Conservation (phyloP, 2,113 vertebrate genomes). For the Hymenochirus boettgeri region DNA sequence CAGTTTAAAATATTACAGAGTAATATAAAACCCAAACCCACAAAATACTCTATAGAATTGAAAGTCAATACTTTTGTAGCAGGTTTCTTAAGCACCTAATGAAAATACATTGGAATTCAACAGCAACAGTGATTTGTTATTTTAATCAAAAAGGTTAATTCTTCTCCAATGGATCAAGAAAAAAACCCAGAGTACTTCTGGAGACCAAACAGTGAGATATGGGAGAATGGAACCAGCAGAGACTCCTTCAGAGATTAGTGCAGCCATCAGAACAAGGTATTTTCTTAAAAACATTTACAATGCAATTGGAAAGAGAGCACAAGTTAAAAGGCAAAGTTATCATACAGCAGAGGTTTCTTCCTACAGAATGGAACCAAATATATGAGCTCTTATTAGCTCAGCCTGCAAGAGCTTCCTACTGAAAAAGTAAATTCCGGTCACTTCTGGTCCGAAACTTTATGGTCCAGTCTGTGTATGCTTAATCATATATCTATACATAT, state of each 20-base stretch:
- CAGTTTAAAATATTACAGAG: slow-evolving; percentile 15
- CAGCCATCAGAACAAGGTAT: neutral
- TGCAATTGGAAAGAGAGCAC: slow-evolving; percentile 48
- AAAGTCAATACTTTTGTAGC: slow-evolving; percentile 46
- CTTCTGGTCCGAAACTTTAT: neutral
- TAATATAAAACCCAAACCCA: slow-evolving; percentile 12
- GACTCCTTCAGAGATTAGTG: slow-evolving; percentile 1
- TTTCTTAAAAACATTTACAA: slow-evolving; percentile 35
- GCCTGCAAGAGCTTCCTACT: slow-evolving; percentile 53
- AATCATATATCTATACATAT: neutral
- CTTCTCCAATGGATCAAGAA: slow-evolving; percentile 21
- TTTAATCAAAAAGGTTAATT: slow-evolving; percentile 38
- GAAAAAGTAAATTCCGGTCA: neutral
- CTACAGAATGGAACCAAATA: slow-evolving; percentile 47
- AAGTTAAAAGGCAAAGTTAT: slow-evolving; percentile 55
- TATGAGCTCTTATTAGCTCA: slow-evolving; percentile 50
- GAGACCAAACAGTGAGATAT: slow-evolving; percentile 1
- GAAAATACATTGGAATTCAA: slow-evolving; percentile 47
- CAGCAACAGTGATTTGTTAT: slow-evolving; percentile 25
- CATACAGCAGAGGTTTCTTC: slow-evolving; percentile 49
- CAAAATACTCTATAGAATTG: slow-evolving; percentile 8
- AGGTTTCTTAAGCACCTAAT: slow-evolving; percentile 43
- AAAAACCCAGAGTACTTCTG: slow-evolving; percentile 9
- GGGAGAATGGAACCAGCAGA: slow-evolving; percentile 1
- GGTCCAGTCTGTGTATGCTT: slow-evolving; percentile 13